Conservation (phyloP, 2,797 vertebrate genomes). For the Lutjanus argentimaculatus region DNA sequence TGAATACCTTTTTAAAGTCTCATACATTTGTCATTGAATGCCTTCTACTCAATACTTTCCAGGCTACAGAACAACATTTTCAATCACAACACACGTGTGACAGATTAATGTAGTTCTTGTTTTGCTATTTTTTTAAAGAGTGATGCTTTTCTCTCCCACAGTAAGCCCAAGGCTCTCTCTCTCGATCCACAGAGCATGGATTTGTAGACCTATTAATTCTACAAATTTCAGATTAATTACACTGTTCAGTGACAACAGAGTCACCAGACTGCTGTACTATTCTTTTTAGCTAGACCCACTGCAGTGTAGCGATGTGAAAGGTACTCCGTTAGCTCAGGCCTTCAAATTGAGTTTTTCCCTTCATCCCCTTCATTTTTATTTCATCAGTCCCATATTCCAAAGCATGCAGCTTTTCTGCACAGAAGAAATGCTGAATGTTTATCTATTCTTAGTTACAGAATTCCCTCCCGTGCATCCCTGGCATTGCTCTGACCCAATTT, state of each 20-base stretch:
- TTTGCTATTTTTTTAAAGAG: slow-evolving; percentile 23
- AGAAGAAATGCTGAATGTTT: slow-evolving; percentile 1
- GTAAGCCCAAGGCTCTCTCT: slow-evolving; percentile 13
- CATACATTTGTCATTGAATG: slow-evolving; percentile 23
- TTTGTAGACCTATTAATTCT: slow-evolving; percentile 22
- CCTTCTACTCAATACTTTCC: slow-evolving; percentile 35
- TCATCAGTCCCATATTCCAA: background rate
- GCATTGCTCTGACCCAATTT: slow-evolving; percentile 68
- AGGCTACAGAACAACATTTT: slow-evolving; percentile 31
- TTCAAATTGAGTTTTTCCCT: background rate
- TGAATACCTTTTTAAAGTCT: slow-evolving; percentile 6
- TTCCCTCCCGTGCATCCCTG: slow-evolving; percentile 42
- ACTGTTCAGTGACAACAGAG: slow-evolving; percentile 1
- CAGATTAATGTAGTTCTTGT: slow-evolving; percentile 25
- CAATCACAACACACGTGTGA: slow-evolving; percentile 37
- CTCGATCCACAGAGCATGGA: slow-evolving; percentile 17
- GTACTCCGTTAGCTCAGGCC: background rate
- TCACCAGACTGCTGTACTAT: background rate
- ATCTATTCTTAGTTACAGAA: slow-evolving; percentile 69
- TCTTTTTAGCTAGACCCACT: background rate
- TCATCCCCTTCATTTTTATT: background rate
- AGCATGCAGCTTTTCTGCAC: background rate
- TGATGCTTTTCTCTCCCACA: slow-evolving; percentile 26
- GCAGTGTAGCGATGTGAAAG: background rate
- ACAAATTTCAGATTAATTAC: slow-evolving; percentile 38